Conservation (phyloP, 2,888 invertebrate genomes). For the Augochlorella aurata region DNA sequence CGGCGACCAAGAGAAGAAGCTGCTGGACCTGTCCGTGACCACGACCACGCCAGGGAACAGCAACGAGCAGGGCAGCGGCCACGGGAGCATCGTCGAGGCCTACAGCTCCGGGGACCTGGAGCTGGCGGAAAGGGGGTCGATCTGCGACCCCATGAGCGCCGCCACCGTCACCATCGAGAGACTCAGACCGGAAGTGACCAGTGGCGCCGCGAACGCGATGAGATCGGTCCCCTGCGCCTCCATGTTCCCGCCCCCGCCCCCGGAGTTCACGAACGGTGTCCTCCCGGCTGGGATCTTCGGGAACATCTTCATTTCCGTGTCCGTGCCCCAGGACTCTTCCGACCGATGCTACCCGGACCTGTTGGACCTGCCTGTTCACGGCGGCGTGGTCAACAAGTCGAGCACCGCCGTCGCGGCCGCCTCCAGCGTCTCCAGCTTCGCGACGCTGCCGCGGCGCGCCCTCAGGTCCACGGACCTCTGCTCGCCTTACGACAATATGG, state of each 20-base stretch:
- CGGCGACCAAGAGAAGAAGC: conserved; percentile 93
- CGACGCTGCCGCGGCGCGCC: conserved; percentile 82
- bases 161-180: conserved; percentile 82
- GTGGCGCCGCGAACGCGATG: conserved; percentile 71
- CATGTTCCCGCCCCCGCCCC: conserved; percentile 83
- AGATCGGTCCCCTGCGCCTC: conserved; percentile 79
- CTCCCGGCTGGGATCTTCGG: conserved; percentile 85
- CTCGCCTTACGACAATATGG: conserved; percentile 94
- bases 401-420: conserved; percentile 53
- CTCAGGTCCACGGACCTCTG: conserved; percentile 83
- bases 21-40: conserved; percentile 90
- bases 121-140: conserved; percentile 74
- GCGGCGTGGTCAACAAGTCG: conserved; percentile 59
- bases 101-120: conserved; percentile 77
- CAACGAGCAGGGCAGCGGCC: conserved; percentile 73
- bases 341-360: conserved; percentile 91
- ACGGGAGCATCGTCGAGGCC: conserved; percentile 73
- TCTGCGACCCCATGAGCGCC: conserved; percentile 73
- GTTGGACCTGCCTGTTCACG: conserved; percentile 86
- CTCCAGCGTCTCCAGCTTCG: conserved; percentile 79
- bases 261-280: conserved; percentile 81
- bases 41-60: conserved; percentile 83
- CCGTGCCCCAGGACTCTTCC: conserved; percentile 89
- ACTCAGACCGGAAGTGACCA: conserved; percentile 71
- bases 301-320: conserved; percentile 93